Percentiles rank a stretch among this genome's conserved stretches.
These are phyloP conservation scores for Peromyscus maniculatus DNA, from an alignment of 2,113 vertebrate species.

Conservation along the genomic window DNA sequence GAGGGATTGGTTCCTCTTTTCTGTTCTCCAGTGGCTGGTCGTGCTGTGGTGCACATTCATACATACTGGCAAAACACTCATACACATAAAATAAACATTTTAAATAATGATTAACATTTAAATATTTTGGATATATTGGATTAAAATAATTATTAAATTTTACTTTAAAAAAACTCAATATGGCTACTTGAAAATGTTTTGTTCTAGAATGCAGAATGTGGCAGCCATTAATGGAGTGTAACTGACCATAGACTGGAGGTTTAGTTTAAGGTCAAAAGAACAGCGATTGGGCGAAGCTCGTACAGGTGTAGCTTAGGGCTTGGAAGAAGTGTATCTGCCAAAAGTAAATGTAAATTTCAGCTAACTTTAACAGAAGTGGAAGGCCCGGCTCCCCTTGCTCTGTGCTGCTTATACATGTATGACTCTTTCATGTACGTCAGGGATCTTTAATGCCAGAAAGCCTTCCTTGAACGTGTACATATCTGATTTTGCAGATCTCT, in stretches of 20 bases:
- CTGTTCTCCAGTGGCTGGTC: not conserved
- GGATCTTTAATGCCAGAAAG: slow-evolving; percentile 23
- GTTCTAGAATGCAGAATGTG: slow-evolving; percentile 1
- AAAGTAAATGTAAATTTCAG: slow-evolving; percentile 26
- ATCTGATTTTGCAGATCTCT: slow-evolving; percentile 28
- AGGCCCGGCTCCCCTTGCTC: not conserved
- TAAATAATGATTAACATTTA: not conserved
- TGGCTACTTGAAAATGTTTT: not conserved
- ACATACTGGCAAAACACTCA: not conserved
- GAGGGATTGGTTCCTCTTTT: not conserved
- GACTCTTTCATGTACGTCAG: slow-evolving; percentile 10
- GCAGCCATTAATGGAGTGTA: not conserved
- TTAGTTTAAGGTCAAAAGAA: not conserved
- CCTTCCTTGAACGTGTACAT: not conserved
- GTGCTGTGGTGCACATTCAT: not conserved
- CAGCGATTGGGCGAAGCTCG: not conserved
- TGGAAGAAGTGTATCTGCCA: not conserved
- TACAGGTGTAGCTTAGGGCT: slow-evolving; percentile 1
- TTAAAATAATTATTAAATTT: slow-evolving; percentile 66
- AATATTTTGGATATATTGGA: slow-evolving; percentile 24
- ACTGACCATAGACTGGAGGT: slow-evolving; percentile 20
- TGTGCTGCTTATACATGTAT: not conserved
- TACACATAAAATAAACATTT: not conserved
- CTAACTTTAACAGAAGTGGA: not conserved
- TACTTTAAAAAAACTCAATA: slow-evolving; percentile 27